phyloP scores from a whole-genome alignment of 2,888 invertebrate genomes.

The Cyaniris semiargus region DNA sequence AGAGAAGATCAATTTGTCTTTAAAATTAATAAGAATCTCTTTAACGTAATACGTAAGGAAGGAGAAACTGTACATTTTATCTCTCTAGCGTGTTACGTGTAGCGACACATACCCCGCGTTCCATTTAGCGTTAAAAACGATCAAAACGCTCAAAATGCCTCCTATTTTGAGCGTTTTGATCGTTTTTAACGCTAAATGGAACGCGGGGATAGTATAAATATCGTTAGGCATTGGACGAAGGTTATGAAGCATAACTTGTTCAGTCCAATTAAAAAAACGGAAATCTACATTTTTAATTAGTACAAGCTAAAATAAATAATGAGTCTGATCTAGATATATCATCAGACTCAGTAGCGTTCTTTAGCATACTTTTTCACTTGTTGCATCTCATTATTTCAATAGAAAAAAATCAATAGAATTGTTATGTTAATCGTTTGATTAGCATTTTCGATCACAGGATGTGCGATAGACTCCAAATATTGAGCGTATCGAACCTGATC shows the following conservation, averaged over 20 bases:
- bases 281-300: neutral
- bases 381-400: neutral
- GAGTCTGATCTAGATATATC: neutral
- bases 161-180: too few species aligned
- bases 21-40: too few species aligned
- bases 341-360: neutral
- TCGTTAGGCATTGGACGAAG: neutral
- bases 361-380: neutral
- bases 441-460: constrained; percentile 29
- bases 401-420: neutral
- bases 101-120: too few species aligned
- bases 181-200: too few species aligned
- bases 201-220: too few species aligned
- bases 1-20: too few species aligned
- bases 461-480: constrained; percentile 51
- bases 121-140: too few species aligned
- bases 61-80: neutral
- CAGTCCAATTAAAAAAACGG: neutral
- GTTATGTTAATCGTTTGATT: constrained; percentile 5
- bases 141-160: too few species aligned
- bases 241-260: neutral
- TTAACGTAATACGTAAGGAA: too few species aligned
- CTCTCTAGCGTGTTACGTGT: too few species aligned
- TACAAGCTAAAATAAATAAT: neutral
- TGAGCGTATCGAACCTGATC: constrained; percentile 61